These are phyloP conservation scores for Notarius lentiginosus DNA, from an alignment of 2,113 vertebrate species.

Conservation along the genomic window DNA sequence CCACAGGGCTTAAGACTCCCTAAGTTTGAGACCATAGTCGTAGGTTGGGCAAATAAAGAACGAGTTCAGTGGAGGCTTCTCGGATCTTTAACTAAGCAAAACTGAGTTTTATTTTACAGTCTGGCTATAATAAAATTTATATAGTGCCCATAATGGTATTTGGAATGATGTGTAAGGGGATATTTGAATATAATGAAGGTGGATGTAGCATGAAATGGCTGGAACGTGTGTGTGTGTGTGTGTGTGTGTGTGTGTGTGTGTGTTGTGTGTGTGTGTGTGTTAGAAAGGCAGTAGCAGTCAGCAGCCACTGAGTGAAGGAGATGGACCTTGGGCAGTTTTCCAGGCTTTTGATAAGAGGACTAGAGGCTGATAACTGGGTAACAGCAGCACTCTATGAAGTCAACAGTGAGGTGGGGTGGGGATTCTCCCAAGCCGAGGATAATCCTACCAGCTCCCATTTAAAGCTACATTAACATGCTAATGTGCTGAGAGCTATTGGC, in stretches of 20 bases:
- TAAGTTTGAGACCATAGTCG: neutral
- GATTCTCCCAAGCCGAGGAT: slow-evolving; percentile 56
- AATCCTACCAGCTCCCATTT: slow-evolving; percentile 48
- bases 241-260: slow-evolving; percentile 45
- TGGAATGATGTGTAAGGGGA: slow-evolving; percentile 13
- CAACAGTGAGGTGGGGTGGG: slow-evolving; percentile 64
- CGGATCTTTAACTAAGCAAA: slow-evolving; percentile 6
- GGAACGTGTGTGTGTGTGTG: slow-evolving; percentile 44
- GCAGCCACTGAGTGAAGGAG: slow-evolving; percentile 43
- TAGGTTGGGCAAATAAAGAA: slow-evolving; percentile 7
- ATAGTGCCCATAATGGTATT: neutral
- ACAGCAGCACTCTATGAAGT: slow-evolving; percentile 75
- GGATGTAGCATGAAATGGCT: slow-evolving; percentile 8
- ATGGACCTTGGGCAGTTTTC: slow-evolving; percentile 69
- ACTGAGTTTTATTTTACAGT: slow-evolving; percentile 12
- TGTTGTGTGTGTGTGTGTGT: slow-evolving; percentile 3
- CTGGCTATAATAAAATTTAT: slow-evolving; percentile 21
- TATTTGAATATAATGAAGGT: slow-evolving; percentile 28
- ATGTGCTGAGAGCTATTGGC: slow-evolving; percentile 40
- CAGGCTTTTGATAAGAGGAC: slow-evolving; percentile 73
- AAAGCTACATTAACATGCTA: slow-evolving; percentile 46
- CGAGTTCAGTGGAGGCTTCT: neutral
- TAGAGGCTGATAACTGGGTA: slow-evolving; percentile 68
- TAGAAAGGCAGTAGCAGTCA: slow-evolving; percentile 42
- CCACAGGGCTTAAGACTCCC: neutral